Conservation (phyloP, 2,113 vertebrate genomes). For the Indicator maculatus region DNA sequence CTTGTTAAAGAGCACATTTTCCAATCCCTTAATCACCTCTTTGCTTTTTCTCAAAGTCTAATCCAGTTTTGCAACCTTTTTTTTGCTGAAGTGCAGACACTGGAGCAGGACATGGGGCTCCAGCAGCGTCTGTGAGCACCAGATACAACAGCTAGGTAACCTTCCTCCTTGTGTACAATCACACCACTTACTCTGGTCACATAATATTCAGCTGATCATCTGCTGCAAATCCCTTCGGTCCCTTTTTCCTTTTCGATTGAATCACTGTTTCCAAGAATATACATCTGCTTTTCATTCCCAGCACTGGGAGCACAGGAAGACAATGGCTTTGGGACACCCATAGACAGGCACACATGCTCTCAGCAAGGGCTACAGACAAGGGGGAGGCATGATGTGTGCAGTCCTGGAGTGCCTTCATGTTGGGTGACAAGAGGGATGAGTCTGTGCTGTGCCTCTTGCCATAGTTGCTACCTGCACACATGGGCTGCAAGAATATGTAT, state of each 20-base stretch:
- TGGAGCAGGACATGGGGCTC: background rate
- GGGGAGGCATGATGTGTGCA: background rate
- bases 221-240: background rate
- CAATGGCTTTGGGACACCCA: background rate
- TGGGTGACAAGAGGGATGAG: background rate
- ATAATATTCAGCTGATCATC: background rate
- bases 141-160: background rate
- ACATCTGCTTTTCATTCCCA: background rate
- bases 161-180: background rate
- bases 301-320: background rate
- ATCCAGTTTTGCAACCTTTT: slow-evolving; percentile 5
- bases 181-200: background rate
- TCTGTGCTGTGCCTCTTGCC: background rate
- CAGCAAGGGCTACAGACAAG: background rate
- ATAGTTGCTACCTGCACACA: accelerated
- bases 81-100: background rate
- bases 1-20: background rate
- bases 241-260: background rate
- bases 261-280: background rate
- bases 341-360: accelerated
- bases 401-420: background rate
- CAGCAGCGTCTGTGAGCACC: background rate
- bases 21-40: slow-evolving; percentile 24
- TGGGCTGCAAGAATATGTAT: background rate
- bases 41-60: slow-evolving; percentile 38